Evolutionary conservation across 2,888 invertebrate genomes (phyloP).

Genomic region (Pseudolycoriella hygida): DNA sequence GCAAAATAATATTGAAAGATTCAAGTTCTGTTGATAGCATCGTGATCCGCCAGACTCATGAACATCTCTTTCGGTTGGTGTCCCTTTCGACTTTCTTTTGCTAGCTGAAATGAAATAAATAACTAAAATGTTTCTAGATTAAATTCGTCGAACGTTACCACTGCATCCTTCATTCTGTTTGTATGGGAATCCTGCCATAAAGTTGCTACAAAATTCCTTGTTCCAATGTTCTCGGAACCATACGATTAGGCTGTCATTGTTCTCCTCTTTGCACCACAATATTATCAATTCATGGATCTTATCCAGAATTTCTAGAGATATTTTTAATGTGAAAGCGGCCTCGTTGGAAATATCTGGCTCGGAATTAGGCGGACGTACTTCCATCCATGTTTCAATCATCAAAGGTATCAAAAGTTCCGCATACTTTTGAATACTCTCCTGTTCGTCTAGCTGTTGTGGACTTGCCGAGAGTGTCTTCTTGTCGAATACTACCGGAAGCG

Average conservation of each 20-base stretch:
- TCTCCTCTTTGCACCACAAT: constrained; percentile 17
- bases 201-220: constrained; percentile 34
- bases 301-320: constrained; percentile 41
- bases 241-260: constrained; percentile 28
- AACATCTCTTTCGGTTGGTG: constrained; percentile 28
- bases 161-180: constrained; percentile 23
- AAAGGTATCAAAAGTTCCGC: constrained; percentile 53
- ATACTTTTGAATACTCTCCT: constrained; percentile 34
- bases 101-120: neutral
- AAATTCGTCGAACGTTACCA: constrained; percentile 1
- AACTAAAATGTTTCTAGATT: neutral
- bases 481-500: constrained; percentile 29
- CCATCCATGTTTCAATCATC: constrained; percentile 69
- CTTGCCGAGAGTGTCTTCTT: constrained; percentile 16
- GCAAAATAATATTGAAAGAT: constrained; percentile 34
- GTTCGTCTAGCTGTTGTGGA: constrained; percentile 25
- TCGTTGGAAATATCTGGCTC: constrained; percentile 37
- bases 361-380: constrained; percentile 41
- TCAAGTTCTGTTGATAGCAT: constrained; percentile 36
- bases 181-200: constrained; percentile 41
- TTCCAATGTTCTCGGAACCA: constrained; percentile 36
- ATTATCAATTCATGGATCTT: constrained; percentile 37
- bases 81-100: constrained; percentile 26
- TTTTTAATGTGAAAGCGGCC: constrained; percentile 42
- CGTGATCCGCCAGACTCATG: constrained; percentile 24